Conservation (phyloP, 2,888 invertebrate genomes). For the Lasioglossum calceatum region DNA sequence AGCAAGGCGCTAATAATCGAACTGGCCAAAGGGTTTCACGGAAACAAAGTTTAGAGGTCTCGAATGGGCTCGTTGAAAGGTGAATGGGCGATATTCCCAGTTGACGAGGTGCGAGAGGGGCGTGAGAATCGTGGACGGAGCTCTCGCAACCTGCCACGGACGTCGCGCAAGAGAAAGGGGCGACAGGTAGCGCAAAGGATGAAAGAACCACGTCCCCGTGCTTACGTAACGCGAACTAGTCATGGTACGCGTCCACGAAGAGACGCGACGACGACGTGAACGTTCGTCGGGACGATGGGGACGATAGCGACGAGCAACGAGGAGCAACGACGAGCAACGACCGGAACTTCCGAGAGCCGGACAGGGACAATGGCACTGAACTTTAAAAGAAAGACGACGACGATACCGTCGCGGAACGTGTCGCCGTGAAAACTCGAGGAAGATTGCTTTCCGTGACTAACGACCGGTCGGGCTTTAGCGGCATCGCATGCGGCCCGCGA, state of each 20-base stretch:
- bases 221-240: background rate
- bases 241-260: background rate
- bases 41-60: background rate
- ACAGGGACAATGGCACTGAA: slow-evolving; percentile 78
- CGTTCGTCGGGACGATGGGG: slow-evolving; percentile 43
- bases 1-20: background rate
- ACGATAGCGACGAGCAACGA: slow-evolving; percentile 27
- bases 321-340: slow-evolving; percentile 69
- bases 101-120: background rate
- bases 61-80: background rate
- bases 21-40: background rate
- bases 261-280: background rate
- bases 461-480: slow-evolving; percentile 65
- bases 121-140: background rate
- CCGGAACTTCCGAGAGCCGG: slow-evolving; percentile 72
- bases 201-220: background rate
- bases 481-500: slow-evolving; percentile 45
- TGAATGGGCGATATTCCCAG: background rate
- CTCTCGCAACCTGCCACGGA: background rate
- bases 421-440: slow-evolving; percentile 41
- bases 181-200: background rate
- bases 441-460: slow-evolving; percentile 71
- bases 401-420: slow-evolving; percentile 31
- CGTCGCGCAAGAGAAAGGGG: background rate
- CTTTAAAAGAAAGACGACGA: slow-evolving; percentile 57